A percentile compares a stretch with the other conserved stretches of the same genome.
phyloP scores from a whole-genome alignment of 2,888 invertebrate genomes.

The Galerucella pusilla region DNA sequence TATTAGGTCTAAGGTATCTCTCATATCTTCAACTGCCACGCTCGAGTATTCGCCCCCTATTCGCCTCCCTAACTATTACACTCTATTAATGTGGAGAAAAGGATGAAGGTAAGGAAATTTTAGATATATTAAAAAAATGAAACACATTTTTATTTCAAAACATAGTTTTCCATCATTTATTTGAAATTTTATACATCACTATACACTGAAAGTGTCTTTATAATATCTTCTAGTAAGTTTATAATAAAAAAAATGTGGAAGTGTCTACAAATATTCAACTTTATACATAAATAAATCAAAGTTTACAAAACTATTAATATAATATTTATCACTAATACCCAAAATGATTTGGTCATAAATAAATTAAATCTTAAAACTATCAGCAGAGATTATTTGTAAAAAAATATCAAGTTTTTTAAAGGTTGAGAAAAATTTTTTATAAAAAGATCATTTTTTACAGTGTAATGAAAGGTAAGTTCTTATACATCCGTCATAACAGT shows the following conservation, averaged over 20 bases:
- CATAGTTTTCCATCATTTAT: too few species aligned
- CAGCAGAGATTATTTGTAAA: neutral
- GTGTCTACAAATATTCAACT: neutral
- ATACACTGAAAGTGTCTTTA: neutral
- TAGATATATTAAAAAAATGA: too few species aligned
- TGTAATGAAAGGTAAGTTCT: too few species aligned
- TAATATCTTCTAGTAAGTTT: neutral
- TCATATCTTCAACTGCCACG: too few species aligned
- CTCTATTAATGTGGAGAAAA: too few species aligned
- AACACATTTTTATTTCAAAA: too few species aligned
- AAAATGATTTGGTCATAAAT: conserved; percentile 4
- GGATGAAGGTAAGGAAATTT: too few species aligned
- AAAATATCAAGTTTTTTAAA: neutral
- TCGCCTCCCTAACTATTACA: too few species aligned
- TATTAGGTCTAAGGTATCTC: too few species aligned
- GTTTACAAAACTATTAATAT: neutral
- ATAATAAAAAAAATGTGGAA: neutral
- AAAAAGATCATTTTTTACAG: neutral
- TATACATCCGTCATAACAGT: too few species aligned
- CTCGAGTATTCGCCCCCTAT: too few species aligned
- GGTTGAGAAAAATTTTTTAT: neutral
- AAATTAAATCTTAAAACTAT: conserved; percentile 10
- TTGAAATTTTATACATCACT: too few species aligned
- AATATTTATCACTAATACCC: neutral
- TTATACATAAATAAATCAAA: conserved; percentile 10